phyloP scores from a whole-genome alignment of 2,888 invertebrate genomes.

The Tupiocoris notatus region DNA sequence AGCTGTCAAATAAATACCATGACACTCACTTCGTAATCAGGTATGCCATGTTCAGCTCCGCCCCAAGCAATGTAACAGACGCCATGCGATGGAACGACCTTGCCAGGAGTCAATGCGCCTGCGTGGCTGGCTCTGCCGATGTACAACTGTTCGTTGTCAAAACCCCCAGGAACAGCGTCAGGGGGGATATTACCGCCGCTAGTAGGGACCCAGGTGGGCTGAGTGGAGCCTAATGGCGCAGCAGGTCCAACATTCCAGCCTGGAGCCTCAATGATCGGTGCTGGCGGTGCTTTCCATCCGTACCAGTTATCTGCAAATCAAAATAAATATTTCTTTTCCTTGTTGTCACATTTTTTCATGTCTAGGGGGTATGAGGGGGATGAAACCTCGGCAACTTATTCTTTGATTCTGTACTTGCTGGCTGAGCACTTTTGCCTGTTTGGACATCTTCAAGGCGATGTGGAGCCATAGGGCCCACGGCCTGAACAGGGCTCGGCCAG shows the following conservation, averaged over 20 bases:
- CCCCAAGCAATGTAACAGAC: slow-evolving; percentile 75
- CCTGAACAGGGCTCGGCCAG: too few relatives aligned
- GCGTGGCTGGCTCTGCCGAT: slow-evolving; percentile 69
- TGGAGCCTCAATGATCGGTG: slow-evolving; percentile 20
- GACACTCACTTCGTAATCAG: slow-evolving; percentile 64
- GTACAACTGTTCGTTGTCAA: slow-evolving; percentile 65
- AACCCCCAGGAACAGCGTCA: slow-evolving; percentile 69
- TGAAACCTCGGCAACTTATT: too few relatives aligned
- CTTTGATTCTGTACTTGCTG: too few relatives aligned
- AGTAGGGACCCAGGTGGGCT: slow-evolving; percentile 64
- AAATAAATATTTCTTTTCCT: too few relatives aligned
- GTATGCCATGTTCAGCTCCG: slow-evolving; percentile 66
- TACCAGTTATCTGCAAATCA: slow-evolving; percentile 43
- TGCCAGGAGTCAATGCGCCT: slow-evolving; percentile 76
- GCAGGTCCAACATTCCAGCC: slow-evolving; percentile 43
- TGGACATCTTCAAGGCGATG: too few relatives aligned
- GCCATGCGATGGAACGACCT: slow-evolving; percentile 69
- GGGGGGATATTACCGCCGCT: slow-evolving; percentile 69
- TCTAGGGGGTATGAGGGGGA: too few relatives aligned
- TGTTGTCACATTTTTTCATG: too few relatives aligned
- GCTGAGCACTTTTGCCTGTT: too few relatives aligned
- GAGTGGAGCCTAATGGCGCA: slow-evolving; percentile 52
- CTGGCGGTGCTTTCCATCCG: slow-evolving; percentile 36
- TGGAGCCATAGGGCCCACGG: too few relatives aligned
- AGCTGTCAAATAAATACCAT: too few relatives aligned